Percentiles rank a stretch among this genome's conserved stretches.
Conservation (phyloP, 2,888 invertebrate species). For the Parelbella ahira region DNA sequence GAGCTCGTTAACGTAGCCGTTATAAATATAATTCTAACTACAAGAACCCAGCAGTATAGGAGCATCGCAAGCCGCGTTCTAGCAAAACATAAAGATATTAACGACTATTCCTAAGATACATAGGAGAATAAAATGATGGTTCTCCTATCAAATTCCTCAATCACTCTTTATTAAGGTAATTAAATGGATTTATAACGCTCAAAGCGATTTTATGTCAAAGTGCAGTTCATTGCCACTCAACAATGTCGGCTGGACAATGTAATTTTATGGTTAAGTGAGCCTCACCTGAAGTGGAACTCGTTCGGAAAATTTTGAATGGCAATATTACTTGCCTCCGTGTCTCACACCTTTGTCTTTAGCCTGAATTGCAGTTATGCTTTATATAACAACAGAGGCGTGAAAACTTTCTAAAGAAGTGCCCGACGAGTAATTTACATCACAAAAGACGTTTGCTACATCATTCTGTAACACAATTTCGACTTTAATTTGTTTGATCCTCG, state of each 20-base stretch:
- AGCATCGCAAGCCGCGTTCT: conserved; percentile 31
- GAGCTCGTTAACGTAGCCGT: conserved; percentile 15
- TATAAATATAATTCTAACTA: conserved; percentile 5
- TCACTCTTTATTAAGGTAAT: conserved; percentile 76
- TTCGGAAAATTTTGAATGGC: conserved; percentile 74
- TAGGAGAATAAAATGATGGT: conserved; percentile 60
- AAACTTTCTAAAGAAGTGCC: conserved; percentile 55
- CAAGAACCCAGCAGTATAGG: background rate
- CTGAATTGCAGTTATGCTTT: conserved; percentile 74
- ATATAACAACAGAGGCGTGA: conserved; percentile 69
- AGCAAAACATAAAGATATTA: conserved; percentile 48
- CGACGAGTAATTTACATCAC: conserved; percentile 28
- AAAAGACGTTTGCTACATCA: conserved; percentile 19
- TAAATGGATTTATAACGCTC: conserved; percentile 75
- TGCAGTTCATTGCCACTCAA: conserved; percentile 78
- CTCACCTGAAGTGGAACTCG: conserved; percentile 73
- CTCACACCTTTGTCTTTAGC: conserved; percentile 62
- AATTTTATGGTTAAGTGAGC: conserved; percentile 79
- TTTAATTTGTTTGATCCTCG: conserved; percentile 10
- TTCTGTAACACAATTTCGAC: conserved; percentile 11
- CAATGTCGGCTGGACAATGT: conserved; percentile 76
- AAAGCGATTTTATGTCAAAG: conserved; percentile 79
- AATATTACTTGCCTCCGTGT: conserved; percentile 61
- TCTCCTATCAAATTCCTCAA: conserved; percentile 65
- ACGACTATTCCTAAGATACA: conserved; percentile 54